Evolutionary conservation across 53 echinoderm and acorn worm species (phyloP).

Genomic region (Holothuria leucospilota): DNA sequence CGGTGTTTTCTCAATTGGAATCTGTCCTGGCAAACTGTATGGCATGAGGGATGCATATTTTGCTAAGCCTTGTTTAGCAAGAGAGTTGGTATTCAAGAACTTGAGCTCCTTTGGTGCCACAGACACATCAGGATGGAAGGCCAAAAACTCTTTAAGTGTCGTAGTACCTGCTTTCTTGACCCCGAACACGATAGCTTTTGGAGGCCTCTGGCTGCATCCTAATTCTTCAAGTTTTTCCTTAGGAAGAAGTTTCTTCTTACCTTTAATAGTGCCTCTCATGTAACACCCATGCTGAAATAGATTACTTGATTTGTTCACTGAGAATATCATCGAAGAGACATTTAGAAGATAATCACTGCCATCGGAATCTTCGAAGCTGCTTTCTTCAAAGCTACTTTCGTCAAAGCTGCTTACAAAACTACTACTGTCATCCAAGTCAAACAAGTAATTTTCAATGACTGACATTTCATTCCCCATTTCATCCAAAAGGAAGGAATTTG

Average conservation of each 20-base stretch:
- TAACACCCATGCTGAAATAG: constrained; percentile 62
- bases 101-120: constrained; percentile 75
- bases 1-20: constrained; percentile 89
- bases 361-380: neutral
- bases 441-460: neutral
- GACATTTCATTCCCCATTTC: neutral
- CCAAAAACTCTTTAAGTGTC: constrained; percentile 81
- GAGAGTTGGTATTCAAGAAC: constrained; percentile 62
- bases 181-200: constrained; percentile 82
- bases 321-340: neutral
- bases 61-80: constrained; percentile 56
- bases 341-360: too few relatives aligned
- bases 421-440: neutral
- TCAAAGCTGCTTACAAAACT: neutral
- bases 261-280: neutral
- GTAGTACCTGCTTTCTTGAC: constrained; percentile 90
- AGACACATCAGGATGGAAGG: constrained; percentile 83
- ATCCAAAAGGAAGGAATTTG: neutral
- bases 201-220: constrained; percentile 70
- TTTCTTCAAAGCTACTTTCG: neutral
- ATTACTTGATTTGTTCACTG: neutral
- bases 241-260: constrained; percentile 12
- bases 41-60: constrained; percentile 74
- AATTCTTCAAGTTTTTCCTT: constrained; percentile 37
- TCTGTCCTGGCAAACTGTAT: constrained; percentile 71